phyloP scores from a whole-genome alignment of 2,888 invertebrate species.

The Pseudanteris insignis region DNA sequence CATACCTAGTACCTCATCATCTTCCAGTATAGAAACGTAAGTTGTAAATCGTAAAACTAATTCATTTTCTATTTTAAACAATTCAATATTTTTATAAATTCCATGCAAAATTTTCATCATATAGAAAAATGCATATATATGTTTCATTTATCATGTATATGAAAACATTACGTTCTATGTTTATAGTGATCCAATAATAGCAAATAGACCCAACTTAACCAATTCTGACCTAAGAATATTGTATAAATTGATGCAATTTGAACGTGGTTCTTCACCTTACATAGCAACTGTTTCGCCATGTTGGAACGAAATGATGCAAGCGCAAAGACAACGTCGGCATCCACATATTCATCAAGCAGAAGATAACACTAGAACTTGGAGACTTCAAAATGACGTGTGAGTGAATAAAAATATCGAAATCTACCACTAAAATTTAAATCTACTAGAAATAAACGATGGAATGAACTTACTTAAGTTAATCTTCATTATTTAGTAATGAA shows the following conservation, averaged over 20 bases:
- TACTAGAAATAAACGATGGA: too few relatives aligned
- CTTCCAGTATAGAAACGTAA: conserved; percentile 55
- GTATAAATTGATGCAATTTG: conserved; percentile 80
- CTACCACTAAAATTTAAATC: too few relatives aligned
- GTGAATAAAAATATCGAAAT: conserved; percentile 50
- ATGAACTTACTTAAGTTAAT: too few relatives aligned
- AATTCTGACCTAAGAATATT: conserved; percentile 74
- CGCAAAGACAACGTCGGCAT: conserved; percentile 87
- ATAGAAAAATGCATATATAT: background rate
- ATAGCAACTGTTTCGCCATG: conserved; percentile 91
- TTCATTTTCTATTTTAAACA: background rate
- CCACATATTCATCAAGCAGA: conserved; percentile 77
- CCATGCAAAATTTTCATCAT: background rate
- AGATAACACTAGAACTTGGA: conserved; percentile 85
- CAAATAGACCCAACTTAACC: conserved; percentile 71
- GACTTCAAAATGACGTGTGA: conserved; percentile 84
- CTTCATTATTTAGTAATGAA: too few relatives aligned
- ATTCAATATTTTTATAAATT: background rate
- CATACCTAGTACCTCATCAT: conserved; percentile 61
- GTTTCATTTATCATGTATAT: background rate
- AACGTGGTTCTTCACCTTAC: conserved; percentile 76
- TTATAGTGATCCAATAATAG: conserved; percentile 63
- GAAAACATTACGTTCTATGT: conserved; percentile 10
- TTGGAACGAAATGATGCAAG: conserved; percentile 93
- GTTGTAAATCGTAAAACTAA: conserved; percentile 30